A percentile compares a stretch with the other conserved stretches of the same genome.
These are phyloP conservation scores for Bergia puertoricense DNA, from an alignment of 92 coral and sea anemone genomes.

Conservation along the genomic window DNA sequence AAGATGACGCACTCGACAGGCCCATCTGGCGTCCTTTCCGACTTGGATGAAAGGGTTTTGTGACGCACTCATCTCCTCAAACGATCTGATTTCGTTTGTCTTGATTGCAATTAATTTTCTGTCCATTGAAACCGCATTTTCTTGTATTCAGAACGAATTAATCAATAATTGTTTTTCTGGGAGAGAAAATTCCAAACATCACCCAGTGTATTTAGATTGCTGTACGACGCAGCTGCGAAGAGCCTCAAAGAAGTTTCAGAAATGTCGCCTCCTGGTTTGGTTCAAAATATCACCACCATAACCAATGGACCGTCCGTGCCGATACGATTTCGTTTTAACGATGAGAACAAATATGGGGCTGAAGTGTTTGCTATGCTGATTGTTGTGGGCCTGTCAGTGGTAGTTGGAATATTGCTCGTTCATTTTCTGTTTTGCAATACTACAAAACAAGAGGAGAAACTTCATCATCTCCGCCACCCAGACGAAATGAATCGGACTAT, in stretches of 20 bases:
- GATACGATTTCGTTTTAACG: not conserved
- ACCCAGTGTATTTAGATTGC: not conserved
- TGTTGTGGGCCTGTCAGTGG: not conserved
- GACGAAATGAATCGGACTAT: not conserved
- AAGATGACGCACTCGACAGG: too few relatives aligned
- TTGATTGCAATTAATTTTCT: not conserved
- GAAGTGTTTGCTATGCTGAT: conserved; percentile 9
- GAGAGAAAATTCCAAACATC: not conserved
- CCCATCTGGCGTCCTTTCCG: not conserved
- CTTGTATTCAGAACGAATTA: not conserved
- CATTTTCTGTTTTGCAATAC: conserved; percentile 16
- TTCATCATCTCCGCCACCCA: conserved; percentile 7
- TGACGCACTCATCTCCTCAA: not conserved
- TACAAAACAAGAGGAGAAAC: conserved; percentile 11
- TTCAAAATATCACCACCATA: not conserved
- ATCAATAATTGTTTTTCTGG: not conserved
- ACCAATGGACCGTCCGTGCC: not conserved
- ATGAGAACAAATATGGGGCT: not conserved
- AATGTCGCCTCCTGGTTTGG: conserved; percentile 18
- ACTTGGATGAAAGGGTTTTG: not conserved
- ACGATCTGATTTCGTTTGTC: not conserved
- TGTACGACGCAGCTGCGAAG: not conserved
- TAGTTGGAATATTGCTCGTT: not conserved
- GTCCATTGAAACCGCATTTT: not conserved
- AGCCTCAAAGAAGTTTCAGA: not conserved